phyloP scores from a whole-genome alignment of 2,113 vertebrate genomes.

The Dascyllus trimaculatus region DNA sequence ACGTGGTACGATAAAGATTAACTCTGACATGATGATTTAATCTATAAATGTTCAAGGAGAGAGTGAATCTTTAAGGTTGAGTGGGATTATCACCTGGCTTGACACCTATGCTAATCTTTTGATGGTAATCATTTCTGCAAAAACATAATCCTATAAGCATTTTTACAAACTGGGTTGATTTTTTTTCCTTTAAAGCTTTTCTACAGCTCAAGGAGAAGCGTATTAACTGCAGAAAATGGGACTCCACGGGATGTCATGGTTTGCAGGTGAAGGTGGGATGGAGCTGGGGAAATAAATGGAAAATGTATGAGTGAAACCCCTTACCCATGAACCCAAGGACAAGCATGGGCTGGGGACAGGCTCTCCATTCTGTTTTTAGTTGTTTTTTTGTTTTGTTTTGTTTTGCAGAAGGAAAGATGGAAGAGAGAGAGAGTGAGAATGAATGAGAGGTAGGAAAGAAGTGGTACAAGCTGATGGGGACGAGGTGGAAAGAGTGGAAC shows the following conservation, averaged over 20 bases:
- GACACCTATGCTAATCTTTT: not conserved
- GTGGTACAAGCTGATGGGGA: slow-evolving; percentile 10
- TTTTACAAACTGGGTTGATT: slow-evolving; percentile 47
- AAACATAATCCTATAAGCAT: slow-evolving; percentile 20
- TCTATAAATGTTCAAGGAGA: slow-evolving; percentile 6
- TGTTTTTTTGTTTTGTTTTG: not conserved
- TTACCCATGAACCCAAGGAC: slow-evolving; percentile 88
- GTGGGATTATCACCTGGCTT: slow-evolving; percentile 6
- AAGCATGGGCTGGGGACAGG: slow-evolving; percentile 85
- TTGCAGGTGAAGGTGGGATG: slow-evolving; percentile 27
- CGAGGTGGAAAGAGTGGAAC: slow-evolving; percentile 7
- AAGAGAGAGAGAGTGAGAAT: slow-evolving; percentile 63
- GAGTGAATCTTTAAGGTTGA: not conserved
- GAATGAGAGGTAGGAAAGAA: slow-evolving; percentile 45
- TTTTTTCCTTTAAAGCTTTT: slow-evolving; percentile 64
- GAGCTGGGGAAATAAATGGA: not conserved
- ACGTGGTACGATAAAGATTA: slow-evolving; percentile 2
- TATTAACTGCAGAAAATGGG: slow-evolving; percentile 10
- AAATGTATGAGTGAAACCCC: slow-evolving; percentile 66
- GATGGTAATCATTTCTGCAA: not conserved
- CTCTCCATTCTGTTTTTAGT: slow-evolving; percentile 79
- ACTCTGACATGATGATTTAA: not conserved
- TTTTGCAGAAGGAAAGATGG: slow-evolving; percentile 60
- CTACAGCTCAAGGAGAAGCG: slow-evolving; percentile 1
- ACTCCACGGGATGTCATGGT: slow-evolving; percentile 1